These are phyloP conservation scores for Myotis lucifugus DNA, from an alignment of 2,113 vertebrate genomes.

Conservation along the genomic window DNA sequence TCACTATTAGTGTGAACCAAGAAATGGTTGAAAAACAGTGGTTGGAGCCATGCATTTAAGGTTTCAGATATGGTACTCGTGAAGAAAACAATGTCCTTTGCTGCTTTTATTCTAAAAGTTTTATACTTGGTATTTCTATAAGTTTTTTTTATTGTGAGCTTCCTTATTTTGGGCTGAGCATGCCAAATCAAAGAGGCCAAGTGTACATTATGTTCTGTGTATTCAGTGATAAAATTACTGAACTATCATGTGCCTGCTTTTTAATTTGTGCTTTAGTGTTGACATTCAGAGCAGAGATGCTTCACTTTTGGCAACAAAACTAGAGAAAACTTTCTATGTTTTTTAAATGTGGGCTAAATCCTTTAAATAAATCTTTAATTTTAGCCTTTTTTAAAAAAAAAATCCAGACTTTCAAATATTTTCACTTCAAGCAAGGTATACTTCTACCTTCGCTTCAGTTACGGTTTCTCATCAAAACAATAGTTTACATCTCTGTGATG, in stretches of 20 bases:
- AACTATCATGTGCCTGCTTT: neutral
- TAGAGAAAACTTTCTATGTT: neutral
- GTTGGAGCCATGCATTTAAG: slow-evolving; percentile 61
- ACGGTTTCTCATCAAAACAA: slow-evolving; percentile 18
- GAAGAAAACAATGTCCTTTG: slow-evolving; percentile 71
- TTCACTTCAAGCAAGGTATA: neutral
- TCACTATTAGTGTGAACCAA: slow-evolving; percentile 72
- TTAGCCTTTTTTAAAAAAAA: neutral
- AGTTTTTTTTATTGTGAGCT: slow-evolving; percentile 63
- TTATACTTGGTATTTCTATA: slow-evolving; percentile 71
- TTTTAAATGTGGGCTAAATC: neutral
- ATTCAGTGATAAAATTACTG: slow-evolving; percentile 37
- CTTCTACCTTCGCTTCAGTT: neutral
- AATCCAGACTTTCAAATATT: slow-evolving; percentile 20
- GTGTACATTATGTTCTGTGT: slow-evolving; percentile 30
- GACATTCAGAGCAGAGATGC: neutral
- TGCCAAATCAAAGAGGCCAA: slow-evolving; percentile 33
- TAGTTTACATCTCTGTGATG: neutral
- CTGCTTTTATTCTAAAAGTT: slow-evolving; percentile 76
- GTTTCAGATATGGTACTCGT: slow-evolving; percentile 58
- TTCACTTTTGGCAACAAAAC: neutral
- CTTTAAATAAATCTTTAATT: neutral
- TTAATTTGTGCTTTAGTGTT: slow-evolving; percentile 35
- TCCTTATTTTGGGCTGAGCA: neutral
- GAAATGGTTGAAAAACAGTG: slow-evolving; percentile 69